Evolutionary conservation across 53 echinoderm and acorn worm genomes (phyloP).

Genomic region (Crossaster papposus): DNA sequence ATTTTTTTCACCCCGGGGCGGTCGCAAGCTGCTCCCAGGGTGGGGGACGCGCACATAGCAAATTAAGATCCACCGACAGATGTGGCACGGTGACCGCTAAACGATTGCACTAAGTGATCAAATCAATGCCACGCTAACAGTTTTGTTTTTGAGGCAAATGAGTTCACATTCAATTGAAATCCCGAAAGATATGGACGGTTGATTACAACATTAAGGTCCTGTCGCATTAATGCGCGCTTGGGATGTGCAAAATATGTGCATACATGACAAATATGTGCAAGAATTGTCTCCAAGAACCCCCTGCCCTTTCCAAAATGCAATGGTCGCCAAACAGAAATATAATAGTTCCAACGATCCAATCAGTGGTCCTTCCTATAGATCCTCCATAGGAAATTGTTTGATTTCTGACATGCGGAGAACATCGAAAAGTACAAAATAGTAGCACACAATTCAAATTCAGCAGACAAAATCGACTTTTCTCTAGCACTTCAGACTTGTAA

Average conservation of each 20-base stretch:
- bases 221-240: not conserved
- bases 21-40: not conserved
- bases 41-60: not conserved
- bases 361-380: not conserved
- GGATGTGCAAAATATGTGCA: too few relatives aligned
- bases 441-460: not conserved
- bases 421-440: not conserved
- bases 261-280: too few relatives aligned
- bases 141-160: slow-evolving; percentile 48
- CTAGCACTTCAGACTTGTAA: not conserved
- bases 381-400: not conserved
- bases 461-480: not conserved
- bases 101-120: slow-evolving; percentile 34
- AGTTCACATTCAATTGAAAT: not conserved
- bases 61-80: slow-evolving; percentile 52
- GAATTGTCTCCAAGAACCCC: too few relatives aligned
- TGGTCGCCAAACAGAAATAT: not conserved
- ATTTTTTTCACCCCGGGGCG: not conserved
- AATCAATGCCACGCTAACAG: slow-evolving; percentile 20
- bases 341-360: not conserved
- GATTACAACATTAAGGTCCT: not conserved
- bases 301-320: not conserved
- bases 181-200: not conserved
- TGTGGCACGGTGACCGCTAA: slow-evolving; percentile 6
- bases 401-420: not conserved